These are phyloP conservation scores for Gibbula magus DNA, from an alignment of 2,888 invertebrate species.

Conservation along the genomic window DNA sequence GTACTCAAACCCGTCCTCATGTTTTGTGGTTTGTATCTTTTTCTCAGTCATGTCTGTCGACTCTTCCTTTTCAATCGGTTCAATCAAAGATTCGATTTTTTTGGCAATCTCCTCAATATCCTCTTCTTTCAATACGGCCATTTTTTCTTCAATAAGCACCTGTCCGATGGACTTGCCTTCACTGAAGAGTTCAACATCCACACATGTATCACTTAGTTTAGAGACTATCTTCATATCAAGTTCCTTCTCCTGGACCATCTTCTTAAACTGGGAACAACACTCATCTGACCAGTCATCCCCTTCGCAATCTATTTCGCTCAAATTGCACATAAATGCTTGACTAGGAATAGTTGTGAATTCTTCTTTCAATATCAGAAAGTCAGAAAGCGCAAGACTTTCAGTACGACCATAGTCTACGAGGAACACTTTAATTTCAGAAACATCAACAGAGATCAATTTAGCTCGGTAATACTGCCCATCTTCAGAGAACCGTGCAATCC, in stretches of 20 bases:
- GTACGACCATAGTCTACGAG: conserved; percentile 57
- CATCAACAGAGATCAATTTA: conserved; percentile 30
- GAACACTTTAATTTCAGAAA: conserved; percentile 42
- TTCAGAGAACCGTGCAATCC: conserved; percentile 28
- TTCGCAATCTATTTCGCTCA: conserved; percentile 45
- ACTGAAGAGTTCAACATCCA: conserved; percentile 32
- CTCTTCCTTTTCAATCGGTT: background rate
- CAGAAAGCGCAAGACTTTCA: conserved; percentile 37
- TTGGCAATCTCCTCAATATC: background rate
- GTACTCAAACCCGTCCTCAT: background rate
- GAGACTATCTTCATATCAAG: conserved; percentile 26
- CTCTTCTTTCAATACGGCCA: conserved; percentile 6
- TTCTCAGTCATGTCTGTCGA: background rate
- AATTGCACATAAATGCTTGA: conserved; percentile 62
- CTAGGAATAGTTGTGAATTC: conserved; percentile 56
- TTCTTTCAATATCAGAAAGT: conserved; percentile 47
- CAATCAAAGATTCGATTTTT: conserved; percentile 13
- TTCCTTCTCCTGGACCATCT: conserved; percentile 43
- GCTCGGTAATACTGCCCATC: conserved; percentile 50
- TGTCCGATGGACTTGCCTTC: conserved; percentile 27
- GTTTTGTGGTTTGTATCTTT: background rate
- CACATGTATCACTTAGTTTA: background rate
- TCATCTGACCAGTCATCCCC: conserved; percentile 42
- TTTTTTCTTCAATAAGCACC: conserved; percentile 26
- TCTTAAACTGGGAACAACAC: conserved; percentile 43